Evolutionary conservation across 1,140 invertebrate genomes (phyloP).

Genomic region (Patella vulgata): DNA sequence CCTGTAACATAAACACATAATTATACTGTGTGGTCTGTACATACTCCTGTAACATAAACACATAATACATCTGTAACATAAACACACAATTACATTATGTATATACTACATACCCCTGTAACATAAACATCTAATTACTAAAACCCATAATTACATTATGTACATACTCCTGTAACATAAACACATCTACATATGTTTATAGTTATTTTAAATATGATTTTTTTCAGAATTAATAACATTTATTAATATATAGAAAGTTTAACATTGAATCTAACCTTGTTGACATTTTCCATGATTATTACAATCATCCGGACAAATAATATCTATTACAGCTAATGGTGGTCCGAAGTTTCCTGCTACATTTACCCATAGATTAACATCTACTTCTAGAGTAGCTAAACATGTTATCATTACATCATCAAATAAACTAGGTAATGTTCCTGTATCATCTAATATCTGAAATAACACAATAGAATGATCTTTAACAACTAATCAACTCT

Average conservation of each 20-base stretch:
- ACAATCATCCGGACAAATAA: constrained; percentile 42
- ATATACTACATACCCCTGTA: constrained; percentile 27
- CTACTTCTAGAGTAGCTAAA: constrained; percentile 28
- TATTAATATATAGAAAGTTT: no score
- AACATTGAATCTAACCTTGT: constrained; percentile 31
- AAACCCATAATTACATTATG: neutral
- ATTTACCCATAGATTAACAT: constrained; percentile 35
- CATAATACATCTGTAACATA: constrained; percentile 31
- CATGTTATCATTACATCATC: constrained; percentile 29
- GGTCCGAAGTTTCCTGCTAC: constrained; percentile 9
- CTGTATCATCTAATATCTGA: constrained; percentile 42
- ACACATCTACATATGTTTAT: neutral
- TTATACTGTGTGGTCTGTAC: neutral
- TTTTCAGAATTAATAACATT: constrained; percentile 1
- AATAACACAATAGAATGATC: constrained; percentile 1
- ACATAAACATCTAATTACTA: no score
- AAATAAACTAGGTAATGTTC: constrained; percentile 18
- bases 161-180: constrained; percentile 29
- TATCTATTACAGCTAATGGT: constrained; percentile 26
- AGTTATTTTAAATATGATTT: neutral
- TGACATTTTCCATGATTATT: constrained; percentile 37
- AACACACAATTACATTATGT: neutral
- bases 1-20: no score
- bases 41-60: constrained; percentile 41
- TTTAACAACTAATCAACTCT: no score